Conservation (phyloP, 2,888 invertebrate species). For the Drosophila picticornis region DNA sequence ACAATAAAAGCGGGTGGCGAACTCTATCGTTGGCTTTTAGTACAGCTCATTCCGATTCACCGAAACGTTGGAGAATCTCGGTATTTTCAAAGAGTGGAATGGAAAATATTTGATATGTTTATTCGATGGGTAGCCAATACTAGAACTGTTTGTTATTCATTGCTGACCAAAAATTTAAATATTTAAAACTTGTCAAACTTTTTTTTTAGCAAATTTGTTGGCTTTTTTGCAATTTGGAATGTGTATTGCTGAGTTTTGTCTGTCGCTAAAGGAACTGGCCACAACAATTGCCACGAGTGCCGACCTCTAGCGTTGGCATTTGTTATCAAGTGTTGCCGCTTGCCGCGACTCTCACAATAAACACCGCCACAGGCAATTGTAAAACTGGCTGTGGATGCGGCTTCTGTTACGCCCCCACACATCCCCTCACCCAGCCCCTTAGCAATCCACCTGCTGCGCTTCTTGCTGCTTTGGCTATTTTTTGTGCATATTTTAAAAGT, state of each 20-base stretch:
- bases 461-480: constrained; percentile 39
- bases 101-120: not conserved
- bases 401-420: constrained; percentile 7
- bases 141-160: not conserved
- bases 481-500: constrained; percentile 69
- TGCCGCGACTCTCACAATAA: constrained; percentile 46
- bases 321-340: constrained; percentile 47
- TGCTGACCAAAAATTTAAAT: not conserved
- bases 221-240: constrained; percentile 18
- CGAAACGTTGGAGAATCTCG: not conserved
- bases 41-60: constrained; percentile 19
- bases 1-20: constrained; percentile 48
- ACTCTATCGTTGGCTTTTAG: constrained; percentile 7
- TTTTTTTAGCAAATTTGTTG: not conserved
- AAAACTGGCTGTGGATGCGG: constrained; percentile 53
- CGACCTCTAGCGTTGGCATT: constrained; percentile 56
- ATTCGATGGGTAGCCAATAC: not conserved
- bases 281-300: constrained; percentile 51
- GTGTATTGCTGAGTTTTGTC: not conserved
- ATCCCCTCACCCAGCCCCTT: not conserved
- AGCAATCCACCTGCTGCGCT: constrained; percentile 67
- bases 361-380: constrained; percentile 56
- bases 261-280: constrained; percentile 16
- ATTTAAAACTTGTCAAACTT: not conserved
- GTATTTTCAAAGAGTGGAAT: not conserved